These are phyloP conservation scores for Heterohyrax brucei DNA, from an alignment of 2,797 vertebrate genomes.

Conservation along the genomic window DNA sequence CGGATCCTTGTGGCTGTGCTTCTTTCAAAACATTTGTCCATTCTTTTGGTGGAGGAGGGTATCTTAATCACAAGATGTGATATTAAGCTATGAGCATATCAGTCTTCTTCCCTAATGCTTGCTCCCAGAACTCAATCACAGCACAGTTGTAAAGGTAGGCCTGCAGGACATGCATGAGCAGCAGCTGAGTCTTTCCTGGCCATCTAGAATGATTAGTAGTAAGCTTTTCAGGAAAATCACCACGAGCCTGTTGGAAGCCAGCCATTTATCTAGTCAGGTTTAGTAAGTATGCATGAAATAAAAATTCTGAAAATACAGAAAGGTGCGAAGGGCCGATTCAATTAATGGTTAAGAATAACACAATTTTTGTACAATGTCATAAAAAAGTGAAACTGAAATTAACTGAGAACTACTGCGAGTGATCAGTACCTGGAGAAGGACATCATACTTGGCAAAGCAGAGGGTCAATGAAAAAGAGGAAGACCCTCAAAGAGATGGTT, in stretches of 20 bases:
- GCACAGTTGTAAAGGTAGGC: neutral
- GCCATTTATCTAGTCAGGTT: neutral
- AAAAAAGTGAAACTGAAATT: neutral
- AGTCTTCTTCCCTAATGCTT: neutral
- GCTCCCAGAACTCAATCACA: neutral
- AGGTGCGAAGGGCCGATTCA: neutral
- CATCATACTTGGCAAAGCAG: too few relatives aligned
- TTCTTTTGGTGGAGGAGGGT: neutral
- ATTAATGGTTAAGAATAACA: neutral
- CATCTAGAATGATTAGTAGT: neutral
- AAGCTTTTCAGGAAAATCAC: neutral
- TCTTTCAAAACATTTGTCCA: too few relatives aligned
- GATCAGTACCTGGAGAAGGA: too few relatives aligned
- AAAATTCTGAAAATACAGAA: conserved; percentile 18
- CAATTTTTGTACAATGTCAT: neutral
- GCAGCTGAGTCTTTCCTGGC: neutral
- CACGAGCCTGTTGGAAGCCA: neutral
- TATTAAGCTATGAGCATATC: neutral
- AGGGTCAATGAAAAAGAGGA: too few relatives aligned
- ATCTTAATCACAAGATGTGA: neutral
- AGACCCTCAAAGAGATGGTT: too few relatives aligned
- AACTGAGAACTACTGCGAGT: neutral
- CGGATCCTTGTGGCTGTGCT: too few relatives aligned
- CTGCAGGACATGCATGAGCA: neutral
- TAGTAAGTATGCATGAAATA: neutral